Base-by-base conservation (phyloP, 2,797 vertebrate species). In the Sebastiscus albofasciatus region DNA sequence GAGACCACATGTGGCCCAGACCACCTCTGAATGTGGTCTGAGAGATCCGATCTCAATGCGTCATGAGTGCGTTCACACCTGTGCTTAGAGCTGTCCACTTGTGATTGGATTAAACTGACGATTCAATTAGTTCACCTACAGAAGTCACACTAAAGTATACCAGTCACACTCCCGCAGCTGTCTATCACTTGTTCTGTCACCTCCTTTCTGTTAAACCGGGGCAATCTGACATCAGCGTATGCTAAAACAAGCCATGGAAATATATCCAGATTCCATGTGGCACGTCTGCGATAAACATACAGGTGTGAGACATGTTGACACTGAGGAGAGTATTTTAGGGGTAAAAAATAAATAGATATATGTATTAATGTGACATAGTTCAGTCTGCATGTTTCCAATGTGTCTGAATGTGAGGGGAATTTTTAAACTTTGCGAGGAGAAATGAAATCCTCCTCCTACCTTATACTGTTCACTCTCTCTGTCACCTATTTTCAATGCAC, bases 221-320 rank as follows among this genome's bases (percentile, higher is more conserved):
- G 20, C 39, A 11, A 55, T 72, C 4, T 82, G 73, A 79, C 68
- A 74, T 20, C 60, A 79, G 72, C 18, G 2, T 54, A 4, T 58
- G 55, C 77, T 74, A 29, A 81, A 85, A 76, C 24, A 71, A 80
- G 67, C 58, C 27, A n/a, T 2, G 9, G 13, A 60, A 61, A 59
- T 80, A 54, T 6, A 31, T 67, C 26, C 55, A 70, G 26, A 26
- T 58, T 79, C 33, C n/a, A 56, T 62, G 39, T 49, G 59, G 56
- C 61, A 61, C 11, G 33, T 76, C 46, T 20, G 69, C 42, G 42
- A 12, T 6, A 65, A 72, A 72, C 78, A 62, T 55, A 52, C 39
- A 67, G 55, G 61, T 31, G 24, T 55, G 68, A 82, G 74, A 75
- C 78, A n/a, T 39, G 75, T 54, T 71, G 70, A 89, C 74, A 68